Evolutionary conservation across 2,797 vertebrate genomes (phyloP).

Genomic region (Microctenopoma steveboyesi): DNA sequence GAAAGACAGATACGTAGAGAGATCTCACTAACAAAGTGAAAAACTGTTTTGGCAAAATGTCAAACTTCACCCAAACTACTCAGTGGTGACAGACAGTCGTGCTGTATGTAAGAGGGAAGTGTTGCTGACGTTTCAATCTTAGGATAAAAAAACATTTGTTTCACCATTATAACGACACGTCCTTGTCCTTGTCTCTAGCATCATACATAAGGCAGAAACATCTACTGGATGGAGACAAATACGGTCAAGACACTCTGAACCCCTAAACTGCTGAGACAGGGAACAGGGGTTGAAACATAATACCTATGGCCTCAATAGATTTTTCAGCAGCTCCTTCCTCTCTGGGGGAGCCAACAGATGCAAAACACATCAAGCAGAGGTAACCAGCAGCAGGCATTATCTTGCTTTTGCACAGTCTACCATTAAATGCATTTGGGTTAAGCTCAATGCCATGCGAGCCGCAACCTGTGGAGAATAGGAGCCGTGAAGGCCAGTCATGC

Average conservation of each 20-base stretch:
- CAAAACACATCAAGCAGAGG: constrained; percentile 69
- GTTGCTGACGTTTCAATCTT: constrained; percentile 17
- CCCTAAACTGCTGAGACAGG: constrained; percentile 63
- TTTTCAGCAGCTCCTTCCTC: constrained; percentile 69
- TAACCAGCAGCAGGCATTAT: constrained; percentile 63
- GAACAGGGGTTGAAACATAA: constrained; percentile 71
- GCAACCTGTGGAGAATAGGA: constrained; percentile 34
- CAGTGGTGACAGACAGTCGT: constrained; percentile 2
- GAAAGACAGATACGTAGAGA: neutral
- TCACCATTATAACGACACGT: constrained; percentile 31
- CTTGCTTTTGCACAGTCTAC: constrained; percentile 48
- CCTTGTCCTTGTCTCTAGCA: constrained; percentile 56
- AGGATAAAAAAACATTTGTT: constrained; percentile 22
- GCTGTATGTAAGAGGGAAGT: constrained; percentile 17
- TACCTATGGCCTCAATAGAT: constrained; percentile 80
- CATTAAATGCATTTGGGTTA: constrained; percentile 48
- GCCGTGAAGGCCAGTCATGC: constrained; percentile 19
- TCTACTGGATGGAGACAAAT: constrained; percentile 63
- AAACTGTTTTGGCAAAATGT: neutral
- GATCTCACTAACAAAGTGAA: too few relatives aligned
- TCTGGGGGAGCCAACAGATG: constrained; percentile 67
- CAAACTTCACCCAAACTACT: constrained; percentile 11
- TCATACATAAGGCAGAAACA: constrained; percentile 60
- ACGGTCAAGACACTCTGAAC: constrained; percentile 50
- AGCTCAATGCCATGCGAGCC: constrained; percentile 57